A percentile compares a stretch with the other conserved stretches of the same genome.
phyloP scores from a whole-genome alignment of 1,140 invertebrate species.

The Aethina tumida region DNA sequence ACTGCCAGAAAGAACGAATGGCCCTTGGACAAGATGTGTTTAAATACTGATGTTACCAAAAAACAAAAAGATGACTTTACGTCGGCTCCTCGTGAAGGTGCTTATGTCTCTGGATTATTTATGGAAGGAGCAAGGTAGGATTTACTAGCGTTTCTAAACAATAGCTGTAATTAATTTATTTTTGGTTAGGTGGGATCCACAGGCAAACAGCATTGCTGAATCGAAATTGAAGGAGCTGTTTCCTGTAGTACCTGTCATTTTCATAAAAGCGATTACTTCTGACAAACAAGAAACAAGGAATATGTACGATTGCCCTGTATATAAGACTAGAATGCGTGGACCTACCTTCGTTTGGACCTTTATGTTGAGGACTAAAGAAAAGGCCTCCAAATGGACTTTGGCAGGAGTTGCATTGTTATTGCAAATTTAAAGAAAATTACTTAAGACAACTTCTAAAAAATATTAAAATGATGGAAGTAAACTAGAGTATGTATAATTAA shows the following conservation, averaged over 20 bases:
- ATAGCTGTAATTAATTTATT: conserved; percentile 5
- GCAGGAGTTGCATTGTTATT: conserved; percentile 85
- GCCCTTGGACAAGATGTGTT: conserved; percentile 91
- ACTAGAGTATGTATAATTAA: no score
- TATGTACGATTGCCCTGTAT: conserved; percentile 88
- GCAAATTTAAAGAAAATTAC: conserved; percentile 44
- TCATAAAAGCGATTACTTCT: conserved; percentile 73
- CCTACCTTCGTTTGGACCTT: conserved; percentile 95
- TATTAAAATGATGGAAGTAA: no score
- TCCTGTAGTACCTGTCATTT: conserved; percentile 85
- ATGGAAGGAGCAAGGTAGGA: conserved; percentile 78
- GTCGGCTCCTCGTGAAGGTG: conserved; percentile 77
- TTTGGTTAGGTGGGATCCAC: conserved; percentile 59
- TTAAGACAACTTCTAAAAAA: neutral
- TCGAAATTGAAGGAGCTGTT: conserved; percentile 83
- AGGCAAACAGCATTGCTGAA: conserved; percentile 66
- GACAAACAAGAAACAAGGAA: conserved; percentile 83
- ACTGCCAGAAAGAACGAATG: conserved; percentile 91
- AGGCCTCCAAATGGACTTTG: conserved; percentile 82
- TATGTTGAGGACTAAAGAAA: conserved; percentile 83
- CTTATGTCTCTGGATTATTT: conserved; percentile 80
- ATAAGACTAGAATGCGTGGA: conserved; percentile 78
- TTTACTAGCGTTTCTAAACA: neutral
- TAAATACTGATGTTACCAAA: conserved; percentile 91
- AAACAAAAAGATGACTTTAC: conserved; percentile 74